Conservation (phyloP, 2,888 invertebrate genomes). For the Cerastoderma edule region DNA sequence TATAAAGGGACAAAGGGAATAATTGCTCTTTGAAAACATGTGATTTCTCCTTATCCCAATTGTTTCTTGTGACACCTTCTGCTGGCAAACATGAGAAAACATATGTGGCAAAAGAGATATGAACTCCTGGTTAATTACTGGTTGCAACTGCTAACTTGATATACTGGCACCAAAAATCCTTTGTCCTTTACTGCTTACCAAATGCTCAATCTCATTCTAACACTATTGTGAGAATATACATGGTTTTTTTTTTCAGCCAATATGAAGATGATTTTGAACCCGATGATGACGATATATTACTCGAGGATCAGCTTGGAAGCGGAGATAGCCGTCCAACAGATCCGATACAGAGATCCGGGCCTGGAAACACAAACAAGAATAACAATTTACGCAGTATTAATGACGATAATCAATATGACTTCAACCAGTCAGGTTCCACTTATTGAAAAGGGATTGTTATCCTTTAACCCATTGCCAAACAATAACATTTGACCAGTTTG, state of each 20-base stretch:
- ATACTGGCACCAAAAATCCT: too few species aligned
- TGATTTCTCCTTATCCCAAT: too few species aligned
- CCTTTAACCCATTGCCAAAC: background rate
- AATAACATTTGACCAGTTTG: background rate
- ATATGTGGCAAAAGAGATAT: too few species aligned
- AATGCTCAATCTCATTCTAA: too few species aligned
- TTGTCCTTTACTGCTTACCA: too few species aligned
- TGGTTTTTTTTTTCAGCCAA: conserved; percentile 69
- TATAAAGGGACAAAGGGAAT: too few species aligned
- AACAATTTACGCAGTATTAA: conserved; percentile 50
- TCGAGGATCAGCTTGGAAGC: conserved; percentile 53
- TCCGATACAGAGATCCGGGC: conserved; percentile 40
- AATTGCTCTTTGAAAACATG: too few species aligned
- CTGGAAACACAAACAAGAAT: conserved; percentile 49
- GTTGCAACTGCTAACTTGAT: too few species aligned
- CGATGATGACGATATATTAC: conserved; percentile 74
- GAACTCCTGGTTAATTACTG: too few species aligned
- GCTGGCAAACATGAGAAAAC: too few species aligned
- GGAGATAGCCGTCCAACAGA: conserved; percentile 62
- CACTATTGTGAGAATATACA: background rate
- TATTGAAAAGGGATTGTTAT: conserved; percentile 32
- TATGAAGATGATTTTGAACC: conserved; percentile 83
- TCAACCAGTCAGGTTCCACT: conserved; percentile 56
- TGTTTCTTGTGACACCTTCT: too few species aligned
- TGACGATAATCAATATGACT: conserved; percentile 79